Evolutionary conservation across 2,797 vertebrate species (phyloP).

Genomic region (Oreochromis grahami): DNA sequence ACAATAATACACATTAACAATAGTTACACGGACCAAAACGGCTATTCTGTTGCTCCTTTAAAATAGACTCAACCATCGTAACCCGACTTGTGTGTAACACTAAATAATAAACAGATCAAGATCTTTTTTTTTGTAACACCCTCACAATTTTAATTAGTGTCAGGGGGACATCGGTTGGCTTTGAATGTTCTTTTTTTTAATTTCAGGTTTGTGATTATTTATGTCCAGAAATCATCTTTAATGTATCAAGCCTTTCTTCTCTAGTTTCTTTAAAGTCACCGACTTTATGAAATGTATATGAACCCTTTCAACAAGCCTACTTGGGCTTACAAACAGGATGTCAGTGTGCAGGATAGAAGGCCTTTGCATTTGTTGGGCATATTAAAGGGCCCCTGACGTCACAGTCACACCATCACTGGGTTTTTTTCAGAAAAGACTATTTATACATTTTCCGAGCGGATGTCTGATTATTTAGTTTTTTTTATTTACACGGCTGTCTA

Average conservation of each 20-base stretch:
- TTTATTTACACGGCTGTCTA: background rate
- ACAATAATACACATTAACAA: background rate
- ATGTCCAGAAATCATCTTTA: background rate
- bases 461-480: background rate
- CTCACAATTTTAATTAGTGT: background rate
- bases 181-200: rapidly evolving
- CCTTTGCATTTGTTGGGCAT: background rate
- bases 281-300: background rate
- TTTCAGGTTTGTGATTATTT: background rate
- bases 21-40: background rate
- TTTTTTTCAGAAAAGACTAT: background rate
- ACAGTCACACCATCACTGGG: background rate
- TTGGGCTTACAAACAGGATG: background rate
- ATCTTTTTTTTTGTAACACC: background rate
- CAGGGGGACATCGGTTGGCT: background rate
- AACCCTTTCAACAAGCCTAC: background rate
- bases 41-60: background rate
- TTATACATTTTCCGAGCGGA: background rate
- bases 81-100: background rate
- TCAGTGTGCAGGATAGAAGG: background rate
- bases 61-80: background rate
- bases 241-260: background rate
- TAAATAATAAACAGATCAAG: background rate
- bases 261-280: background rate
- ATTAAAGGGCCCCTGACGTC: background rate